Evolutionary conservation across 1,140 invertebrate species (phyloP).

Genomic region (Spodoptera litura): DNA sequence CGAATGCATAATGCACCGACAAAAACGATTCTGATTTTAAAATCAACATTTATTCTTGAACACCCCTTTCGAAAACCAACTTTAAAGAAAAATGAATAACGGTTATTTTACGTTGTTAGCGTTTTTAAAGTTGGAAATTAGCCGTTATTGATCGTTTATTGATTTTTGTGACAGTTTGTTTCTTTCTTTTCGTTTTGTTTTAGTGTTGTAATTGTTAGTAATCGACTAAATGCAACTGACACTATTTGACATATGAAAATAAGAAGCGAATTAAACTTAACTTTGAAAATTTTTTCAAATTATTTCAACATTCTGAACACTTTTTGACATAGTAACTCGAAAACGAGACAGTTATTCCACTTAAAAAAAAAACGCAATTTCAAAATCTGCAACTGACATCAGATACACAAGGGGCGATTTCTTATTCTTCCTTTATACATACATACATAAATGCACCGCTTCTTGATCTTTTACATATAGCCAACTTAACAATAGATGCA

Average conservation of each 20-base stretch:
- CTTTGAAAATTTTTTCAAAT: no score
- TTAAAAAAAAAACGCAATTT: not conserved
- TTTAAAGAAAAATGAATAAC: not conserved
- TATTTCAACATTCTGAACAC: no score
- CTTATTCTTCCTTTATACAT: not conserved
- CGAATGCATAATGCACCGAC: conserved; percentile 11
- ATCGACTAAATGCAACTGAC: no score
- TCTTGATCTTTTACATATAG: not conserved
- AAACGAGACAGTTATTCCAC: no score
- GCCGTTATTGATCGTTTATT: conserved; percentile 4
- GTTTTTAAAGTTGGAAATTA: not conserved
- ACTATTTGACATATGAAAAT: no score
- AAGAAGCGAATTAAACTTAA: no score
- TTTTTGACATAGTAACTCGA: no score
- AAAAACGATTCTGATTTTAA: conserved; percentile 15
- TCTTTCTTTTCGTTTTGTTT: no score
- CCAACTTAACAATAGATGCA: conserved; percentile 8
- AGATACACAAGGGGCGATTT: no score
- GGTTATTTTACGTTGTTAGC: not conserved
- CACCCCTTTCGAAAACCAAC: not conserved
- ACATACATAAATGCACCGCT: not conserved
- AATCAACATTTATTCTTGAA: not conserved
- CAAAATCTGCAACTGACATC: not conserved
- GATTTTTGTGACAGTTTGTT: not conserved
- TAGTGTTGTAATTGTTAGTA: no score